Base-by-base conservation (phyloP, 2,797 vertebrate species). In the Rhynchotus rufescens region DNA sequence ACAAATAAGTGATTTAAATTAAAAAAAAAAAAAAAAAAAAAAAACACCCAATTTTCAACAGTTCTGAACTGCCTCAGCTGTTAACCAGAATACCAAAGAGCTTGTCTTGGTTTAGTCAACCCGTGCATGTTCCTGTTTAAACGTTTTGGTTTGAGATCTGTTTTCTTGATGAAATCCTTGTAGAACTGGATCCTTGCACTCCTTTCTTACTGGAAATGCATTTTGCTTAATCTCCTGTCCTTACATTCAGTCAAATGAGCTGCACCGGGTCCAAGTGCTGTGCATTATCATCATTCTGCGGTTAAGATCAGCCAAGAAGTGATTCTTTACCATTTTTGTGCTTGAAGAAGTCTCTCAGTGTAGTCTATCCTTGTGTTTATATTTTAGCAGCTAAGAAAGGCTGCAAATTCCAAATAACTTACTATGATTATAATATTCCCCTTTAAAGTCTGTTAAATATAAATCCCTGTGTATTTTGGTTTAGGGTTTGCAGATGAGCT, bases 141-240 rank as follows among this genome's bases (percentile, higher is more conserved):
- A 94, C 88, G 91, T 86, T 95, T 93, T 84, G 64, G 85, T 89
- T 84, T 67, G 67, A 69, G 56, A 67, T 81, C 87, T 91, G 60
- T 52, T 84, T 86, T 91, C 52, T 44, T 94, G 52, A n/a, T 22
- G 84, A 80, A 92, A 38, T 25, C 23, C 49, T 51, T 51, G 49
- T 23, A 25, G 49, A 51, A 51, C 12, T 51, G 49, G 49, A 51
- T 51, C 47, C 47, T 49, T 25, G 47, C 12, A 23, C 25, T 49
- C 49, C 49, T 51, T 84, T 65, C 68, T 75, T 82, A 49, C 36
- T 61, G 83, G 75, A 86, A 76, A 82, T 62, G 65, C 65, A 84
- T n/a, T 84, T 91, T 88, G 80, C 68, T 91, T 77, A 0, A 72
- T 84, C 81, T 84, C 44, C 49, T 72, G 28, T 94, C 80, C 68